Conservation (phyloP, 2,888 invertebrate genomes). For the Cephus spinipes region DNA sequence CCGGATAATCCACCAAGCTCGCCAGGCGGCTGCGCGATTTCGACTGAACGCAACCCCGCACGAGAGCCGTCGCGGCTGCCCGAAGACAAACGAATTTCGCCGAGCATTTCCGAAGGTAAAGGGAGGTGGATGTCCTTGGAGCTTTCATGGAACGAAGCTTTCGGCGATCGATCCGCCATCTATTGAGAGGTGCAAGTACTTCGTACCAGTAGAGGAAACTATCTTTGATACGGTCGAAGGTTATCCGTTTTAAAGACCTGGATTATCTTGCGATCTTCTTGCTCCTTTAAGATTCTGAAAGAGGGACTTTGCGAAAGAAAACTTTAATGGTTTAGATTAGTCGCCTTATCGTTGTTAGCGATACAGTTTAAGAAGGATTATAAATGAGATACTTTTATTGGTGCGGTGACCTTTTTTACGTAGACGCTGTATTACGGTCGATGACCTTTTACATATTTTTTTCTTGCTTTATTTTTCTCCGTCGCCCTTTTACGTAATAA, state of each 20-base stretch:
- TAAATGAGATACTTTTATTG: not conserved
- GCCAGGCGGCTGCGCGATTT: slow-evolving; percentile 53
- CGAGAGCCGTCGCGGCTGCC: slow-evolving; percentile 39
- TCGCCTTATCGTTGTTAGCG: not conserved
- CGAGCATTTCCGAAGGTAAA: slow-evolving; percentile 35
- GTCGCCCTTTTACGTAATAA: not conserved
- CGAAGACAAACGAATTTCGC: slow-evolving; percentile 20
- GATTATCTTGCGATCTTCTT: slow-evolving; percentile 1
- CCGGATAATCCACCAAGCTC: slow-evolving; percentile 25
- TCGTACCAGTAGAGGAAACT: slow-evolving; percentile 17
- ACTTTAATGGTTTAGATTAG: not conserved
- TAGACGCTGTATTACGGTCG: not conserved
- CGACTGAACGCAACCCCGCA: slow-evolving; percentile 52
- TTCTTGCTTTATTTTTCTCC: not conserved
- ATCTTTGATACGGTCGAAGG: slow-evolving; percentile 18
- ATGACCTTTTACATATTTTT: not conserved
- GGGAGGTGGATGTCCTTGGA: slow-evolving; percentile 38
- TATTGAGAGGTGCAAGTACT: slow-evolving; percentile 5
- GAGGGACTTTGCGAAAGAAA: not conserved
- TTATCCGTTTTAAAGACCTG: not conserved
- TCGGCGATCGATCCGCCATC: slow-evolving; percentile 11
- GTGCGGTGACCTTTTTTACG: not conserved
- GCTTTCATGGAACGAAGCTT: slow-evolving; percentile 20
- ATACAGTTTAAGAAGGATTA: not conserved
- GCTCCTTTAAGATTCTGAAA: not conserved